Percentiles rank a stretch among this genome's conserved stretches.
phyloP scores from a whole-genome alignment of 2,797 vertebrate genomes.

The Pangasius sanitwongsei region DNA sequence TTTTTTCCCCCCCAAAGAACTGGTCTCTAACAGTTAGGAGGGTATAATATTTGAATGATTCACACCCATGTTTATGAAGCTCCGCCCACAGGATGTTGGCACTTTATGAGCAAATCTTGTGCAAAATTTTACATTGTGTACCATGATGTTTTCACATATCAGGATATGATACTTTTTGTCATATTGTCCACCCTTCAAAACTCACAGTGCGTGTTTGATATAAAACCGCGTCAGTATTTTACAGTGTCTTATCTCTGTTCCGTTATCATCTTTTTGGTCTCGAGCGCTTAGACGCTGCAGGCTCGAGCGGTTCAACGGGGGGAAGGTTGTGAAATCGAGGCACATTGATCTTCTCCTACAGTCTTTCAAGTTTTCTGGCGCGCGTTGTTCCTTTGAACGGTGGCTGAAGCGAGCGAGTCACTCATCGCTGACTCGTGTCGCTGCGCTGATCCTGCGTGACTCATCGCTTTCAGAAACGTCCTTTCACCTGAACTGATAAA shows the following conservation, averaged over 20 bases:
- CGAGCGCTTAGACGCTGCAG: neutral
- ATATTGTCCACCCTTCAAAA: no score
- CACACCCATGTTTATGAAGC: no score
- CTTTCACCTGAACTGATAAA: constrained; percentile 51
- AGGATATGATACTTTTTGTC: no score
- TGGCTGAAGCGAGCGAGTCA: neutral
- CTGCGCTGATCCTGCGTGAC: constrained; percentile 66
- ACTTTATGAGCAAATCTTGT: no score
- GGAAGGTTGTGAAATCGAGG: neutral
- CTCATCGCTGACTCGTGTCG: constrained; percentile 31
- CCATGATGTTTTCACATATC: no score
- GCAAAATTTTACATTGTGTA: no score
- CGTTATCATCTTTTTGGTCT: neutral
- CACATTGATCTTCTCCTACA: no score
- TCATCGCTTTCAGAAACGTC: constrained; percentile 60
- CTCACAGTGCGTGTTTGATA: neutral
- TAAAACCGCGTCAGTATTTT: neutral
- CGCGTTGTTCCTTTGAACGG: neutral
- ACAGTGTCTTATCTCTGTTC: neutral
- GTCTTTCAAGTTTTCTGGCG: neutral
- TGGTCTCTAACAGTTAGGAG: no score
- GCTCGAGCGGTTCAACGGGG: neutral
- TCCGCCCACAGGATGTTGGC: no score
- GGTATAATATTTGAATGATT: no score
- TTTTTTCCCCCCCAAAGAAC: no score